These are phyloP conservation scores for Halcyon badia DNA, from an alignment of 2,797 vertebrate species.

Conservation along the genomic window DNA sequence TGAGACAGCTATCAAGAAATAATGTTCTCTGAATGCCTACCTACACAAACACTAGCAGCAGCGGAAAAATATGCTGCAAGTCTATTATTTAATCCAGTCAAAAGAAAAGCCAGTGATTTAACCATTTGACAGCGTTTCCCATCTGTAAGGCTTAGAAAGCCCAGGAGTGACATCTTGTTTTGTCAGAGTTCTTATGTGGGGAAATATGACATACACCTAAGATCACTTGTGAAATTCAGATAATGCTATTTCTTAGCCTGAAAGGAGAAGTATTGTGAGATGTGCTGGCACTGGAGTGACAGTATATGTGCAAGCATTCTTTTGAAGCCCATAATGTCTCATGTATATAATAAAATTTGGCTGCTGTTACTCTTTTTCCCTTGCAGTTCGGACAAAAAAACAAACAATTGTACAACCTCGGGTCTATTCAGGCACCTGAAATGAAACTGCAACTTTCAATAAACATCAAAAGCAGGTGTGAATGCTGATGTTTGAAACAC, in stretches of 20 bases:
- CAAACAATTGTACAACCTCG: background rate
- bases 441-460: background rate
- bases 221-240: background rate
- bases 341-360: background rate
- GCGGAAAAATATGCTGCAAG: background rate
- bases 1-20: background rate
- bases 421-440: background rate
- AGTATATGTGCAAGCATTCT: background rate
- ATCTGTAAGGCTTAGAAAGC: background rate
- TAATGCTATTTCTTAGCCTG: background rate
- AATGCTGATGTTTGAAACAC: background rate
- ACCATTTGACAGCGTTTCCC: background rate
- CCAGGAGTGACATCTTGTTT: background rate
- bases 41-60: background rate
- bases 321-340: background rate
- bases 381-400: background rate
- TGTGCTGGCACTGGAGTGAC: background rate
- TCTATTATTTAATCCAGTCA: background rate
- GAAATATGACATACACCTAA: background rate
- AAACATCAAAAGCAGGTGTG: background rate
- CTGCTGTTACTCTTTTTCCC: background rate
- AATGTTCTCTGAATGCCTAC: constrained; percentile 1
- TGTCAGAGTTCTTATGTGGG: background rate
- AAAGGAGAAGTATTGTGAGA: background rate
- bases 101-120: background rate